phyloP scores from a whole-genome alignment of 1,140 invertebrate genomes.

The Drosophila micromelanica region DNA sequence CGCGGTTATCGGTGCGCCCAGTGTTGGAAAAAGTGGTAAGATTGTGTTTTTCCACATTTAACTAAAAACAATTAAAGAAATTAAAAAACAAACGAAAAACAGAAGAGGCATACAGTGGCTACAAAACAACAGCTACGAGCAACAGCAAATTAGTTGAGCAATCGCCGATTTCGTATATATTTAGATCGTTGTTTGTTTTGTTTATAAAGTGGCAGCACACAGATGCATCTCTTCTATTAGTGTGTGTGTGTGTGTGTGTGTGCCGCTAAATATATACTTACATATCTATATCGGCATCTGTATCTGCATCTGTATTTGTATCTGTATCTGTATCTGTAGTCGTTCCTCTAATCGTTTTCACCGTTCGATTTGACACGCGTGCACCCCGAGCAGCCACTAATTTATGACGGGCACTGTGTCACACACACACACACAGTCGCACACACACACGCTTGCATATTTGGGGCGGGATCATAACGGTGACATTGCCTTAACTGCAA shows the following conservation, averaged over 20 bases:
- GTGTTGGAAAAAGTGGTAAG: constrained; percentile 94
- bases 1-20: constrained; percentile 92
- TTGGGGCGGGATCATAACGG: constrained; percentile 42
- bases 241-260: constrained; percentile 7
- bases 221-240: not conserved
- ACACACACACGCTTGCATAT: not conserved
- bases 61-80: not conserved
- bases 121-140: constrained; percentile 53
- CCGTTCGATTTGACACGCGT: constrained; percentile 73
- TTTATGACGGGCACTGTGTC: constrained; percentile 55
- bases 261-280: constrained; percentile 27
- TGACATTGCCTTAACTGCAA: constrained; percentile 63
- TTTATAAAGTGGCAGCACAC: constrained; percentile 76
- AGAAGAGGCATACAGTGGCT: constrained; percentile 27
- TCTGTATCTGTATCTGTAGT: not conserved
- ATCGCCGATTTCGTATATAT: constrained; percentile 76
- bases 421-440: constrained; percentile 21
- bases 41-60: constrained; percentile 25
- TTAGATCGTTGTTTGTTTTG: constrained; percentile 81
- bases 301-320: constrained; percentile 3
- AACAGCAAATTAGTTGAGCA: constrained; percentile 82
- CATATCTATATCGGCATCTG: constrained; percentile 13
- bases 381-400: constrained; percentile 58
- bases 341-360: constrained; percentile 59
- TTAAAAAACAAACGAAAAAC: constrained; percentile 2